Conservation (phyloP, 2,888 invertebrate species). For the Pherbina coryleti region DNA sequence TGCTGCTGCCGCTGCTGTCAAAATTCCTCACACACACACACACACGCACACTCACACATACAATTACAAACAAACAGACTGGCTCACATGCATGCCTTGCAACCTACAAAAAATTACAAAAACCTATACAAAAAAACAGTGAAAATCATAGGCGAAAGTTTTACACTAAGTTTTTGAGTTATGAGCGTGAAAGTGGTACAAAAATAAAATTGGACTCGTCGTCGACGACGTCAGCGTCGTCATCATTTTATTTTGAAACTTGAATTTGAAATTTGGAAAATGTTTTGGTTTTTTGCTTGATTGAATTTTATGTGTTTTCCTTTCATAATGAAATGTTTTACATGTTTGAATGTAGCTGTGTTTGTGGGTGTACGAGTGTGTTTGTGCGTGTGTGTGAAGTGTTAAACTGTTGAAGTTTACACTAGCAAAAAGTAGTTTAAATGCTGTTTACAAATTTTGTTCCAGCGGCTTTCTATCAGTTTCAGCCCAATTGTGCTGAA, state of each 20-base stretch:
- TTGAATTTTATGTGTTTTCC: slow-evolving; percentile 28
- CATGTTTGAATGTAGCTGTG: not conserved
- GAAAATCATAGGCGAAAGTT: slow-evolving; percentile 60
- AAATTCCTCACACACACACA: slow-evolving; percentile 53
- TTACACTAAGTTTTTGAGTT: slow-evolving; percentile 65
- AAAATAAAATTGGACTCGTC: slow-evolving; percentile 31
- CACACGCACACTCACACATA: slow-evolving; percentile 11
- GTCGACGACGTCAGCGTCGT: slow-evolving; percentile 3
- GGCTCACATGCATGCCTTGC: not conserved
- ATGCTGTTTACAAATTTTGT: slow-evolving; percentile 6
- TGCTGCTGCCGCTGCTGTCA: slow-evolving; percentile 52
- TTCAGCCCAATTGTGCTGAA: not conserved
- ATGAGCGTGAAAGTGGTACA: slow-evolving; percentile 62
- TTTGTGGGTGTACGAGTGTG: slow-evolving; percentile 27
- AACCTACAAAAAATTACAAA: not conserved
- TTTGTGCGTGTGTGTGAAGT: slow-evolving; percentile 23
- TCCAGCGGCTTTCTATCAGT: not conserved
- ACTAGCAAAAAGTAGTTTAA: not conserved
- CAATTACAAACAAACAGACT: not conserved
- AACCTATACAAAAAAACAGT: not conserved
- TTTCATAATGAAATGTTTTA: not conserved
- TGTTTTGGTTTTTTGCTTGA: slow-evolving; percentile 32
- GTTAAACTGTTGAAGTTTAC: not conserved
- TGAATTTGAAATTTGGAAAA: slow-evolving; percentile 30
- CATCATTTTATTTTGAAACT: not conserved